Evolutionary conservation across 2,113 vertebrate species (phyloP).

Genomic region (Caranx melampygus): DNA sequence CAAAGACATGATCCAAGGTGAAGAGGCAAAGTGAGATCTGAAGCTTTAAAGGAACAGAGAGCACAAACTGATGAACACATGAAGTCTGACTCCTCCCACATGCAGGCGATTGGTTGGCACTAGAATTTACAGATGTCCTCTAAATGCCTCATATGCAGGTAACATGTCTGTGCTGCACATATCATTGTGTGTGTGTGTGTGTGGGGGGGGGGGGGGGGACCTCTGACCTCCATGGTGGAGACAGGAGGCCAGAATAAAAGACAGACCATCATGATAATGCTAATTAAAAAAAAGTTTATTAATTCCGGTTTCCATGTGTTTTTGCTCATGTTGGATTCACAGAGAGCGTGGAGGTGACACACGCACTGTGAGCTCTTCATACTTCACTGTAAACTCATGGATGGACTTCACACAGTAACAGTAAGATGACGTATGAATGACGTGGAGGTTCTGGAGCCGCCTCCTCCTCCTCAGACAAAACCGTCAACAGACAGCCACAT

Average conservation of each 20-base stretch:
- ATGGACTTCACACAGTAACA: constrained; percentile 52
- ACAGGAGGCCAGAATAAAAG: constrained; percentile 1
- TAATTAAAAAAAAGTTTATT: constrained; percentile 72
- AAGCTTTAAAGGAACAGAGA: too few relatives aligned
- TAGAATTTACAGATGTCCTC: too few relatives aligned
- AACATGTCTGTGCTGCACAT: too few relatives aligned
- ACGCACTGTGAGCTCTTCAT: constrained; percentile 39
- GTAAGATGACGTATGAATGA: constrained; percentile 45
- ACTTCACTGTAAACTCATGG: constrained; percentile 56
- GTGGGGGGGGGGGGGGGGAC: too few relatives aligned
- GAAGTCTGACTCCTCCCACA: too few relatives aligned
- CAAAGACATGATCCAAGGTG: too few relatives aligned
- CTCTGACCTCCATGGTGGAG: too few relatives aligned
- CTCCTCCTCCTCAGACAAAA: constrained; percentile 36
- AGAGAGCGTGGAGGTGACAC: constrained; percentile 38
- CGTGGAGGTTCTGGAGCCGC: constrained; percentile 20
- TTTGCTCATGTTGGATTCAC: constrained; percentile 61
- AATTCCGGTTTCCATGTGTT: constrained; percentile 57
- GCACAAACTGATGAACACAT: too few relatives aligned
- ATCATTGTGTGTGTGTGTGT: too few relatives aligned
- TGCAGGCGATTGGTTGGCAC: too few relatives aligned
- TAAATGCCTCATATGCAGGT: too few relatives aligned
- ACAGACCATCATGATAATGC: constrained; percentile 4
- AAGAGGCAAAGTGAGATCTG: too few relatives aligned
- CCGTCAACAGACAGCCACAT: constrained; percentile 37